Evolutionary conservation across 2,888 invertebrate genomes (phyloP).

Genomic region (Pollenia labialis): DNA sequence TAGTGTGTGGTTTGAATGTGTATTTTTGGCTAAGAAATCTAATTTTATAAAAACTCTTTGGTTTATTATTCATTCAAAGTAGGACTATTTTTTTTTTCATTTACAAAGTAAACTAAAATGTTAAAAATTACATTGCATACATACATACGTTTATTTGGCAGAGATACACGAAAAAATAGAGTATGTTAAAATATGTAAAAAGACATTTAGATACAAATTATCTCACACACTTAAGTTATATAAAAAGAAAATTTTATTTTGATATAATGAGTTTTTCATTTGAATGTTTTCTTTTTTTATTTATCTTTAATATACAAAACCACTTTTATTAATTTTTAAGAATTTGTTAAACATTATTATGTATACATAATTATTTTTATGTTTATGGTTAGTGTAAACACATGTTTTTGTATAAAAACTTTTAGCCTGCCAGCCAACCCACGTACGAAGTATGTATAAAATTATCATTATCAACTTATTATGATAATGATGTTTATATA

Average conservation of each 20-base stretch:
- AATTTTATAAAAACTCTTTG: background rate
- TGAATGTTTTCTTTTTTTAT: background rate
- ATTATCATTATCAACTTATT: conserved; percentile 16
- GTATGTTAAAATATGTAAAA: background rate
- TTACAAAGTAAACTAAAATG: conserved; percentile 20
- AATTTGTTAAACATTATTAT: background rate
- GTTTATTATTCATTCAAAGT: conserved; percentile 40
- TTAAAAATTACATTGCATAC: background rate
- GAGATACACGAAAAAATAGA: conserved; percentile 6
- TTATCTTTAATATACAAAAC: conserved; percentile 1
- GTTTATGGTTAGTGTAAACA: conserved; percentile 11
- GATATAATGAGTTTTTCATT: conserved; percentile 19
- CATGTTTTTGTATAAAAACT: background rate
- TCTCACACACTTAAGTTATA: background rate
- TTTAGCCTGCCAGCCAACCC: background rate
- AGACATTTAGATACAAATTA: background rate
- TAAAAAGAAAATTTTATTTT: conserved; percentile 3
- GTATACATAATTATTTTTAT: background rate
- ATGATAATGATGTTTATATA: conserved; percentile 28
- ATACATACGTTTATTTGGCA: conserved; percentile 12
- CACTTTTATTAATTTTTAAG: conserved; percentile 32
- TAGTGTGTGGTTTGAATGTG: background rate
- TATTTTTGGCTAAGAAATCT: conserved; percentile 29
- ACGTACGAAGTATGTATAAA: background rate
- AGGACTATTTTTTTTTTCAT: conserved; percentile 19